phyloP scores from a whole-genome alignment of 2,797 vertebrate species.

The Spea hammondii region DNA sequence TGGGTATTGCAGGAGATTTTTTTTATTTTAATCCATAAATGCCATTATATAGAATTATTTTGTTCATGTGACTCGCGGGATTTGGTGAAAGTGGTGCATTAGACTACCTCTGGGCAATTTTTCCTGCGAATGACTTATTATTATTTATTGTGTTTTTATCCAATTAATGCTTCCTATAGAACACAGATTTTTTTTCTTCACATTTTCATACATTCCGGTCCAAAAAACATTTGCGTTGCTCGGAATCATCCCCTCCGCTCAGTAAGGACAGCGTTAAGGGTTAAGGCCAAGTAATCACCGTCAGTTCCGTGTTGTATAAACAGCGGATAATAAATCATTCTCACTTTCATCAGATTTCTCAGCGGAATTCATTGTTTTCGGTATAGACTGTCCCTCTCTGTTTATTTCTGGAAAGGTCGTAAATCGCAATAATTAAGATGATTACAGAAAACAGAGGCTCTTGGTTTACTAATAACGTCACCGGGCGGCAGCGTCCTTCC shows the following conservation, averaged over 20 bases:
- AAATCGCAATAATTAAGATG: not conserved
- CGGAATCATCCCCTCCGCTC: not conserved
- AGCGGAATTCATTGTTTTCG: not conserved
- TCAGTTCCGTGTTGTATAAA: not conserved
- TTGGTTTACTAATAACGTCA: conserved; percentile 48
- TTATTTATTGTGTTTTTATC: too few species aligned
- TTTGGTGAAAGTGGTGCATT: too few species aligned
- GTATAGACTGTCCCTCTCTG: not conserved
- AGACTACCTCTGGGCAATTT: too few species aligned
- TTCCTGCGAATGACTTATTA: too few species aligned
- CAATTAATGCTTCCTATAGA: too few species aligned
- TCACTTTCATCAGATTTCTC: not conserved
- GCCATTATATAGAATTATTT: too few species aligned
- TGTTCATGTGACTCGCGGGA: too few species aligned
- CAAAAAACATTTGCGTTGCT: not conserved
- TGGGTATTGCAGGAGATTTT: too few species aligned
- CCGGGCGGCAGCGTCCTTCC: too few species aligned
- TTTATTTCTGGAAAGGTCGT: not conserved
- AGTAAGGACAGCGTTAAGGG: not conserved
- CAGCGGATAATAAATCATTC: not conserved
- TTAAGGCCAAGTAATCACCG: not conserved
- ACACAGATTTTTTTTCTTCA: too few species aligned
- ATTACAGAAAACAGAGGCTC: not conserved
- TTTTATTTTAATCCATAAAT: too few species aligned
- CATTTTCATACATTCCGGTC: too few species aligned